Percentiles rank a stretch among this genome's conserved stretches.
These are phyloP conservation scores for Drosophila acutilabella DNA, from an alignment of 2,888 invertebrate species.

Conservation along the genomic window DNA sequence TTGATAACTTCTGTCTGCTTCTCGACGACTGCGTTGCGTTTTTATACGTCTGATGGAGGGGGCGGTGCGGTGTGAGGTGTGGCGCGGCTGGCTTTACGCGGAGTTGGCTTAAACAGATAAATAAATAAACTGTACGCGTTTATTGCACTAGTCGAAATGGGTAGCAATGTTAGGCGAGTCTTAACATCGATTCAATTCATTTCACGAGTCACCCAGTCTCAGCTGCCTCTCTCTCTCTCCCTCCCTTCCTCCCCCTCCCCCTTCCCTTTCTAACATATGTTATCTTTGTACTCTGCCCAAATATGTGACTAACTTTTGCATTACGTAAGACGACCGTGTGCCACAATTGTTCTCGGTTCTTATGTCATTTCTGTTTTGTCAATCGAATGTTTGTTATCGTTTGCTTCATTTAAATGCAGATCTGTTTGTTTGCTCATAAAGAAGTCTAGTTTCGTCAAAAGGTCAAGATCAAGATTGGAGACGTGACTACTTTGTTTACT, in stretches of 20 bases:
- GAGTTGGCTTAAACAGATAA: slow-evolving; percentile 35
- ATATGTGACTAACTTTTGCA: slow-evolving; percentile 29
- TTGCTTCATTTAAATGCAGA: background rate
- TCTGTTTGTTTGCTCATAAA: too few relatives aligned
- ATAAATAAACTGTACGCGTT: slow-evolving; percentile 29
- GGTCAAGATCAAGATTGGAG: slow-evolving; percentile 20
- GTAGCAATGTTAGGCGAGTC: slow-evolving; percentile 50
- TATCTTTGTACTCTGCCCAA: slow-evolving; percentile 15
- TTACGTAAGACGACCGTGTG: slow-evolving; percentile 28
- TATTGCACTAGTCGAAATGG: slow-evolving; percentile 31
- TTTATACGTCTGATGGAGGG: slow-evolving; percentile 38
- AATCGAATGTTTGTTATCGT: background rate
- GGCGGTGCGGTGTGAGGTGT: background rate
- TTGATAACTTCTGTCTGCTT: slow-evolving; percentile 45
- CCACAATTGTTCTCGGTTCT: slow-evolving; percentile 11
- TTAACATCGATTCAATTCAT: slow-evolving; percentile 57
- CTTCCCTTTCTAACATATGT: background rate
- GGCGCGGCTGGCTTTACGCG: background rate
- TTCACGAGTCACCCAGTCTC: slow-evolving; percentile 16
- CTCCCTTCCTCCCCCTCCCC: background rate
- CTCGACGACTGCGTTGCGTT: slow-evolving; percentile 32
- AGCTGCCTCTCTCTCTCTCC: background rate
- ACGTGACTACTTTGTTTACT: too few relatives aligned
- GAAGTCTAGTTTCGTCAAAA: background rate
- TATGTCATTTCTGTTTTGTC: slow-evolving; percentile 14